phyloP scores from a whole-genome alignment of 2,797 vertebrate species.

The Todus mexicanus region DNA sequence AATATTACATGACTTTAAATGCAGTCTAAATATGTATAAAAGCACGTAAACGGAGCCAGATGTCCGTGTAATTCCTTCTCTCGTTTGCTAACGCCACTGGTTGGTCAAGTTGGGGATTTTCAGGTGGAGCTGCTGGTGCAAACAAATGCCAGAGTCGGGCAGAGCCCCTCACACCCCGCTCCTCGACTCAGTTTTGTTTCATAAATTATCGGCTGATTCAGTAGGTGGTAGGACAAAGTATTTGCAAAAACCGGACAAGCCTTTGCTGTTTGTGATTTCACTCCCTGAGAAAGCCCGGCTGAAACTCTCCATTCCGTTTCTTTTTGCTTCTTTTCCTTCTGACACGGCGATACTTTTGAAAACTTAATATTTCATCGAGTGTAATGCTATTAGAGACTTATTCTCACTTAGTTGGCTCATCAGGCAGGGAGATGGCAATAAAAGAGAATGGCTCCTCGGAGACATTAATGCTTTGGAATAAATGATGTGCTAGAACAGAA shows the following conservation, averaged over 20 bases:
- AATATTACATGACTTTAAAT: constrained; percentile 72
- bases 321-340: constrained; percentile 67
- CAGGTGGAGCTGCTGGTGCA: neutral
- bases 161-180: neutral
- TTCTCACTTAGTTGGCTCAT: constrained; percentile 97
- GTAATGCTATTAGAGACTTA: constrained; percentile 97
- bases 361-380: constrained; percentile 95
- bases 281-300: neutral
- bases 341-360: constrained; percentile 77
- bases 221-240: neutral
- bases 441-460: constrained; percentile 96
- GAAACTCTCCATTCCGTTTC: constrained; percentile 7
- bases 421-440: constrained; percentile 97
- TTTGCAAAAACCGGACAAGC: neutral
- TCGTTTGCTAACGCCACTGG: neutral
- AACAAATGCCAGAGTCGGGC: neutral
- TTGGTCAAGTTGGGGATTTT: neutral
- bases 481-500: constrained; percentile 98
- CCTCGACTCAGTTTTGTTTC: neutral
- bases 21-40: constrained; percentile 56
- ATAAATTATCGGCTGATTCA: neutral
- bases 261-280: neutral
- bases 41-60: constrained; percentile 61
- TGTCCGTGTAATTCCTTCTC: constrained; percentile 27
- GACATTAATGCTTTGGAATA: constrained; percentile 94